Conservation (phyloP, 30 jellyfish, hydroid and myxozoan species). For the Chironex yamaguchii region DNA sequence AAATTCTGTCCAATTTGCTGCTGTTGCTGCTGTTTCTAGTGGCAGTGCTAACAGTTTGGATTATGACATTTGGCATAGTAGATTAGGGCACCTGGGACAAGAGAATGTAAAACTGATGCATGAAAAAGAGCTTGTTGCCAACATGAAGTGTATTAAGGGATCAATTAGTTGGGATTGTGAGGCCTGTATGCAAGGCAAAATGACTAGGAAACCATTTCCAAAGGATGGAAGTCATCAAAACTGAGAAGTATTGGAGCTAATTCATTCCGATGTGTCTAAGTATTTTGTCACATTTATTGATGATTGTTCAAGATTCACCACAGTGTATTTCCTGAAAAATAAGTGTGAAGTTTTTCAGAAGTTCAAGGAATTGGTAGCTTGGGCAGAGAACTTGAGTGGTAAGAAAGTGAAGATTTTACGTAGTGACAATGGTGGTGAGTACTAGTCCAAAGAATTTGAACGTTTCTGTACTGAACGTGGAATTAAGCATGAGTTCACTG, state of each 20-base stretch:
- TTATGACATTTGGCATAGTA: conserved; percentile 40
- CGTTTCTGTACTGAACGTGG: conserved; percentile 14
- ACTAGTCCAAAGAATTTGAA: conserved; percentile 39
- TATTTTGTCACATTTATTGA: conserved; percentile 18
- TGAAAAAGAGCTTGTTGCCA: conserved; percentile 14
- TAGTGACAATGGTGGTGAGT: conserved; percentile 53
- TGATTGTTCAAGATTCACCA: neutral
- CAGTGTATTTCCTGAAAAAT: no score
- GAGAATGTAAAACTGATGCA: neutral
- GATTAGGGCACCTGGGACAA: conserved; percentile 47
- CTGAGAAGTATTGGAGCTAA: conserved; percentile 4
- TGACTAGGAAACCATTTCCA: conserved; percentile 12
- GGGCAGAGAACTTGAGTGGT: conserved; percentile 4
- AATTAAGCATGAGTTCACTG: conserved; percentile 13
- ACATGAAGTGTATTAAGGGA: no score
- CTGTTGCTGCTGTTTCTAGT: neutral
- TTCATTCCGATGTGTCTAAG: conserved; percentile 45
- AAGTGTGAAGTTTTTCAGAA: conserved; percentile 6
- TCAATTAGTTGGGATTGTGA: no score
- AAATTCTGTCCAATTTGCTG: conserved; percentile 1
- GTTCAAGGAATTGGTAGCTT: conserved; percentile 25
- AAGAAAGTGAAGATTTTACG: conserved; percentile 10
- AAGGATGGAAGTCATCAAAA: conserved; percentile 41
- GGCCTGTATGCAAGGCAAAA: conserved; percentile 39
- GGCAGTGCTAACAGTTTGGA: neutral